Evolutionary conservation across 2,113 vertebrate genomes (phyloP).

Genomic region (Podilymbus podiceps): DNA sequence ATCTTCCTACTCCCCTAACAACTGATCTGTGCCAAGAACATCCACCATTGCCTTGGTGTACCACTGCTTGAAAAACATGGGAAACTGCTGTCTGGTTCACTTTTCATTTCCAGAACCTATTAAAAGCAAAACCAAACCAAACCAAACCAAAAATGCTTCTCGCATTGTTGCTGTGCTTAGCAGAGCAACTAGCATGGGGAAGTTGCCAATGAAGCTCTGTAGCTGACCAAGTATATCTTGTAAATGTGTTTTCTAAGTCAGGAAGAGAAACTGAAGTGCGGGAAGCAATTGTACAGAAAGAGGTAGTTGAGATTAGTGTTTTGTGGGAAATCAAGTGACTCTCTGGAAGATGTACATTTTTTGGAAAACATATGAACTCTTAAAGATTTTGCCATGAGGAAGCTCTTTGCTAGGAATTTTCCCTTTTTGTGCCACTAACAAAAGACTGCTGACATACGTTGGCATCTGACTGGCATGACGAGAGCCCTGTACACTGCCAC

Average conservation of each 20-base stretch:
- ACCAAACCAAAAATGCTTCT: background rate
- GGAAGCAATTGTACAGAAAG: slow-evolving; percentile 7
- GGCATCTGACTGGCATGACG: accelerated
- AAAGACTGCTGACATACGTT: background rate
- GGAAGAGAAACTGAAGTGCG: slow-evolving; percentile 11
- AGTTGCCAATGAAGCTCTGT: background rate
- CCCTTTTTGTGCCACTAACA: background rate
- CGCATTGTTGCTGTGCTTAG: background rate
- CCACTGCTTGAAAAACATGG: background rate
- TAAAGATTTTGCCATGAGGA: background rate
- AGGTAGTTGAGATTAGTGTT: background rate
- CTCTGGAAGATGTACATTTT: background rate
- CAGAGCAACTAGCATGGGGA: background rate
- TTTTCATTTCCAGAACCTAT: background rate
- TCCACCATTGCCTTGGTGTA: background rate
- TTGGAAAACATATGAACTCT: background rate
- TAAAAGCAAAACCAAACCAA: background rate
- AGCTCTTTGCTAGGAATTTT: background rate
- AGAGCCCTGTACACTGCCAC: background rate
- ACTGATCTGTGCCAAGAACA: background rate
- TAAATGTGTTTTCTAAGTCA: background rate
- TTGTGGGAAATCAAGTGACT: background rate
- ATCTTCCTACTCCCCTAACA: background rate
- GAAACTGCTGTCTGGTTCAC: background rate
- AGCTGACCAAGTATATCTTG: background rate